These are phyloP conservation scores for Macrotrachela quadricornifera DNA, from an alignment of 1,140 invertebrate species.

Conservation along the genomic window DNA sequence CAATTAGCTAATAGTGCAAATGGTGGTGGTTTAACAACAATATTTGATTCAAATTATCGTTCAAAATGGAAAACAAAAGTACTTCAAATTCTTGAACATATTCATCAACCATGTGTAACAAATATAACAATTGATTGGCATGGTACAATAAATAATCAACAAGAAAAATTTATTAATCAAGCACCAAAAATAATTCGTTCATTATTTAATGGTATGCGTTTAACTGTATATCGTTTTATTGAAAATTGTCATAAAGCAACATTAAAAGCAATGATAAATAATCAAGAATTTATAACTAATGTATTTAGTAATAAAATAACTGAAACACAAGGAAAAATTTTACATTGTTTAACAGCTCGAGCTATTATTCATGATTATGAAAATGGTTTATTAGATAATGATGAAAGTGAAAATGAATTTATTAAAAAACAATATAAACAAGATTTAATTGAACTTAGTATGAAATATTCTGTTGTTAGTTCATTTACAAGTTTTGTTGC, in stretches of 20 bases:
- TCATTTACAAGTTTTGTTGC: slow-evolving; percentile 29
- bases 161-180: slow-evolving; percentile 14
- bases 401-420: slow-evolving; percentile 24
- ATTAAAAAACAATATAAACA: slow-evolving; percentile 12
- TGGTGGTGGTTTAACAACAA: neutral
- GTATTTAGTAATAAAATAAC: slow-evolving; percentile 24
- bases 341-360: slow-evolving; percentile 23
- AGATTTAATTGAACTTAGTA: slow-evolving; percentile 25
- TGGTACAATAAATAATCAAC: slow-evolving; percentile 12
- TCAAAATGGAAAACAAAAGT: slow-evolving; percentile 25
- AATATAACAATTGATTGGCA: slow-evolving; percentile 22
- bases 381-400: slow-evolving; percentile 17
- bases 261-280: slow-evolving; percentile 20
- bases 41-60: slow-evolving; percentile 20
- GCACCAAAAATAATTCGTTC: slow-evolving; percentile 23
- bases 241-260: slow-evolving; percentile 25
- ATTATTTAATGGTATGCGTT: slow-evolving; percentile 23
- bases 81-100: slow-evolving; percentile 17
- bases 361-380: slow-evolving; percentile 28
- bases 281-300: slow-evolving; percentile 22
- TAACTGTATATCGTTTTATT: slow-evolving; percentile 27
- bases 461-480: slow-evolving; percentile 25
- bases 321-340: slow-evolving; percentile 20
- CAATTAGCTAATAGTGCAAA: slow-evolving; percentile 16
- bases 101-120: slow-evolving; percentile 20